Conservation (phyloP, 2,888 invertebrate genomes). For the Microctonus hyperodae region DNA sequence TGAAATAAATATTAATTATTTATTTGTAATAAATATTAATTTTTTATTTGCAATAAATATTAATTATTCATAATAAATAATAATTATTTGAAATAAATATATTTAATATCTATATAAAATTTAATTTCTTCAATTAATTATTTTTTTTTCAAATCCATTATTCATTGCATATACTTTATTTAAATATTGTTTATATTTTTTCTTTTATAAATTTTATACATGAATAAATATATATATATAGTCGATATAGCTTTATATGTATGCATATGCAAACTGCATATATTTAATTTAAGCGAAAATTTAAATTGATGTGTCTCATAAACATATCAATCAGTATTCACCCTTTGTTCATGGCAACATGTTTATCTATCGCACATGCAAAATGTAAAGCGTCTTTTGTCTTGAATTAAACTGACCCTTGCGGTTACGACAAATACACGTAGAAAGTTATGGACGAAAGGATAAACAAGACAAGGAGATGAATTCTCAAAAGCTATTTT, state of each 20-base stretch:
- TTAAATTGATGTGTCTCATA: not conserved
- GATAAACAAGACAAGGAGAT: not conserved
- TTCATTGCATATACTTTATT: too few species aligned
- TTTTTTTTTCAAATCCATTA: too few species aligned
- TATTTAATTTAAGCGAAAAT: not conserved
- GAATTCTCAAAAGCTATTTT: not conserved
- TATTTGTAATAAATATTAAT: too few species aligned
- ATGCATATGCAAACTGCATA: conserved; percentile 3
- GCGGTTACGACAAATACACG: not conserved
- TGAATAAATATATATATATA: not conserved
- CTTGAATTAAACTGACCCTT: not conserved
- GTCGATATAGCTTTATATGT: not conserved
- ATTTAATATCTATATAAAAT: too few species aligned
- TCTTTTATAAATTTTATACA: too few species aligned
- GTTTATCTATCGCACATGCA: not conserved
- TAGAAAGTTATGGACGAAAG: not conserved
- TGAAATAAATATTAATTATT: too few species aligned
- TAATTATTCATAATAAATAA: too few species aligned
- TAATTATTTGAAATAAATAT: too few species aligned
- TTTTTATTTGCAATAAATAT: too few species aligned
- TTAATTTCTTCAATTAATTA: too few species aligned
- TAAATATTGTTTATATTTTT: too few species aligned
- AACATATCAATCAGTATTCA: not conserved
- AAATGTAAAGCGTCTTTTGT: not conserved
- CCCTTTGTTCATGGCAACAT: not conserved